A percentile compares a stretch with the other conserved stretches of the same genome.
Conservation (phyloP, 2,797 vertebrate species). For the Enteromius radiatus region DNA sequence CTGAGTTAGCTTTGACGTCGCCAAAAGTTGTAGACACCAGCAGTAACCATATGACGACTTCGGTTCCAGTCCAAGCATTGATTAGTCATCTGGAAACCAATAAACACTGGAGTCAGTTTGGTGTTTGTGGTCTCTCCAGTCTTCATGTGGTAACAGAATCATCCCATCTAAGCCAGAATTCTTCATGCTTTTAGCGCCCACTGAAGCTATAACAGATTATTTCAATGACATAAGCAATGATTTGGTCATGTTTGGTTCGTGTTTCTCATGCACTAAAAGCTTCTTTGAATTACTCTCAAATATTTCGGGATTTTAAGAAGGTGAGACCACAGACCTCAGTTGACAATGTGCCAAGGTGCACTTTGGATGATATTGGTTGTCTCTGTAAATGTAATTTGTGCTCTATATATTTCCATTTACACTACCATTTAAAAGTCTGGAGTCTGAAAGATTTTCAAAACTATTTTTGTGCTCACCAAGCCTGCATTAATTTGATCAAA, state of each 20-base stretch:
- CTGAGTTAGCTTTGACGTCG: background rate
- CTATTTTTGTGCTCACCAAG: background rate
- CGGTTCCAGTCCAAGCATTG: conserved; percentile 11
- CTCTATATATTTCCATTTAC: background rate
- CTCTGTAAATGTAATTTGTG: background rate
- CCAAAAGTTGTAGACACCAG: background rate
- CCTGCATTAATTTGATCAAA: background rate
- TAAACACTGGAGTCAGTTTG: background rate
- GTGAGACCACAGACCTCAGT: conserved; percentile 9
- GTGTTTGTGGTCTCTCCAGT: conserved; percentile 10
- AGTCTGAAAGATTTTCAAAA: background rate
- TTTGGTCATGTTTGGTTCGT: conserved; percentile 17
- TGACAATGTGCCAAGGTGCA: background rate
- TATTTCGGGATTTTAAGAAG: conserved; percentile 9
- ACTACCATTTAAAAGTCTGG: background rate
- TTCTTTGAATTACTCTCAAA: conserved; percentile 23
- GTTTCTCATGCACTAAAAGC: conserved; percentile 25
- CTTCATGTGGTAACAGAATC: conserved; percentile 27
- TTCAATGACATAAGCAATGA: conserved; percentile 12
- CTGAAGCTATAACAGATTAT: background rate
- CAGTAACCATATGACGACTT: background rate
- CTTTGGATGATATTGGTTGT: background rate
- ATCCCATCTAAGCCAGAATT: conserved; percentile 7
- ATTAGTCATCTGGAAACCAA: conserved; percentile 13
- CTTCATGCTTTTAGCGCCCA: conserved; percentile 10